Base-by-base conservation (phyloP, 92 coral and sea anemone genomes). In the Hydrozoanthus gracilis region DNA sequence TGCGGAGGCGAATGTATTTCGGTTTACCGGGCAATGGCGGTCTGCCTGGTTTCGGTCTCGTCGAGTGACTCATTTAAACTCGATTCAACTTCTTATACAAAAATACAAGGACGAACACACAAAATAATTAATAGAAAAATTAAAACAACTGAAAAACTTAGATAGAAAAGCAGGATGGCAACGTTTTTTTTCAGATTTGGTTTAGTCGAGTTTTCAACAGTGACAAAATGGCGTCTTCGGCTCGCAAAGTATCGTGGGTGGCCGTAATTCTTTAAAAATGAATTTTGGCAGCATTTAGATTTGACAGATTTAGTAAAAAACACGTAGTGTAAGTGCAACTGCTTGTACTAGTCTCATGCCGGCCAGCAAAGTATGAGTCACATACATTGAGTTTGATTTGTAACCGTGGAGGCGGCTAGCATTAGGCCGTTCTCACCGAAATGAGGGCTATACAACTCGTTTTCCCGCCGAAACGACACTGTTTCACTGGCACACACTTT, bases 151-250 rank as follows among this genome's bases (percentile, higher is more conserved):
- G 50, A 71, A 44, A 71, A 60, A 14, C 5, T 60, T 8, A 8
- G 67, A 60, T 1, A 8, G 5, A 60, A 60, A 13, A 4, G 17
- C n/a, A 60, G 67, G 67, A 60, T 60, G 67, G 17, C 5, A 60
- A 60, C 17, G 39, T 0, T 27, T 27, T 27, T 27, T 27, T 27
- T 27, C 39, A 27, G 39, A 27, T 2, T 27, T 27, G 67, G 16
- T 60, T 60, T 60, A 4, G 14, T 60, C 16, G 67, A 60, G 16
- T 71, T 71, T 71, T 71, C 76, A 71, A 71, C 51, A 44, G 52
- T 13, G n/a, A 71, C 74, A 70, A 70, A 70, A 70, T 70, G 74
- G 76, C 76, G 76, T 71, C 76, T n/a, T 71, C 10, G 13, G 16
- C 18, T 71, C 76, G 76, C 76, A 71, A 71, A 71, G 76, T 51